Evolutionary conservation across 1,140 invertebrate species (phyloP).

Genomic region (Trigoniulus corallinus): DNA sequence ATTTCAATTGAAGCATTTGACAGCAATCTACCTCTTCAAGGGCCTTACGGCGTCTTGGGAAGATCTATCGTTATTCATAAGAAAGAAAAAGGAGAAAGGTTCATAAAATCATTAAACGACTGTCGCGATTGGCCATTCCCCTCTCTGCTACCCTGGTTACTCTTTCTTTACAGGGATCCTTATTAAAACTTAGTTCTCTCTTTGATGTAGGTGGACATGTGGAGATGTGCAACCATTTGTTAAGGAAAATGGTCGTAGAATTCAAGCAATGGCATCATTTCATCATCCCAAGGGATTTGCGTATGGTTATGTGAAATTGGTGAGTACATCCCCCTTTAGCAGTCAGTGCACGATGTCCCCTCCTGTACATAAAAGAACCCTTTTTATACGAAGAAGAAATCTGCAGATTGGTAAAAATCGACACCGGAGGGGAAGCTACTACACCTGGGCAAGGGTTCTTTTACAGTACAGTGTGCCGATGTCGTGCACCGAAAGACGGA

Average conservation of each 20-base stretch:
- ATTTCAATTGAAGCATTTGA: slow-evolving; percentile 55
- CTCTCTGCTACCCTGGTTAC: slow-evolving; percentile 1
- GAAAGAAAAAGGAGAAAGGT: slow-evolving; percentile 37
- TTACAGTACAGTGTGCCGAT: no score
- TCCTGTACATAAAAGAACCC: no score
- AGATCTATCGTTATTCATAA: slow-evolving; percentile 70
- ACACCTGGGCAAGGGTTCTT: background rate
- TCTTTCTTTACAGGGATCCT: no score
- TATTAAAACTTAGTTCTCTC: no score
- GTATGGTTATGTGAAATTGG: slow-evolving; percentile 72
- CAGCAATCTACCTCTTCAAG: slow-evolving; percentile 66
- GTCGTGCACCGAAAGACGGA: no score
- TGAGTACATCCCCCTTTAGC: slow-evolving; percentile 23
- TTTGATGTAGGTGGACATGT: slow-evolving; percentile 54
- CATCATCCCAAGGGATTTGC: slow-evolving; percentile 73
- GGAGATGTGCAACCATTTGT: slow-evolving; percentile 66
- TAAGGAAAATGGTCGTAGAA: slow-evolving; percentile 62
- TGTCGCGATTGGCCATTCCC: background rate
- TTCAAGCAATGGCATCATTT: slow-evolving; percentile 75
- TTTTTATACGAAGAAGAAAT: no score
- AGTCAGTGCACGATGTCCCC: no score
- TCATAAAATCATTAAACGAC: background rate
- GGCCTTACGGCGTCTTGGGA: slow-evolving; percentile 61
- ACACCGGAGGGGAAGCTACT: background rate
- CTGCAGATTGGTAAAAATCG: no score